Base-by-base conservation (phyloP, 2,797 vertebrate species). In the Momotus momota region DNA sequence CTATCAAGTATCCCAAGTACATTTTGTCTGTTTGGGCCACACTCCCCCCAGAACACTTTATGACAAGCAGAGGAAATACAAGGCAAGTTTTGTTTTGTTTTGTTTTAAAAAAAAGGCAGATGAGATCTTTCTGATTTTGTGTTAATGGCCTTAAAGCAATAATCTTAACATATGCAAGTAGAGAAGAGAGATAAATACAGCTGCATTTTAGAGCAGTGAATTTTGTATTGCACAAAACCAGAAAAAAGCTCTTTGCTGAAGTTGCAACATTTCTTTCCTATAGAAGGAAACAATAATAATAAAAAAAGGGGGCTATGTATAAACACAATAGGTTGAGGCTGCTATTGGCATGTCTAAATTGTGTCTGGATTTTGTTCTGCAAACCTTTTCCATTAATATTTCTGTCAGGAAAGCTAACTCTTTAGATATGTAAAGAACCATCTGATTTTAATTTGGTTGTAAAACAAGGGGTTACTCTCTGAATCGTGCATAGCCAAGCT, bases 361-460 rank as follows among this genome's bases (percentile, higher is more conserved):
- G 90, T 33, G 85, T 81, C 94, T 96, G 94, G 88, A 94, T 93
- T 97, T 94, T 74, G 67, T 93, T 94, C 87, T 86, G 79, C 79
- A 95, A 96, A 86, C 77, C 91, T 93, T 92, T 94, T 83, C 94
- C 80, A 95, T 94, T 95, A 96, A 86, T 84, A 62, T 93, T 93
- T 92, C 91, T 94, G 74, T 78, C 8, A 6, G 89, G 81, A 95
- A 93, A 96, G 88, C 92, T 81, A 86, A 93, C 73, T 85, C 82
- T 54, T 43, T 58, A 64, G 90, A 86, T 46, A 88, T 84, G 89
- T 89, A 94, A 66, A 72, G 90, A 96, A 29, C 48, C 96, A 97
- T 96, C 96, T 97, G 96, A 97, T 60, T 96, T 95, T 72, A 78
- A 96, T 97, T 94, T 95, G 81, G 60, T 67, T 40, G 86, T 61